A percentile compares a stretch with the other conserved stretches of the same genome.
These are phyloP conservation scores for Polyodon spathula DNA, from an alignment of 2,113 vertebrate species.

Conservation along the genomic window DNA sequence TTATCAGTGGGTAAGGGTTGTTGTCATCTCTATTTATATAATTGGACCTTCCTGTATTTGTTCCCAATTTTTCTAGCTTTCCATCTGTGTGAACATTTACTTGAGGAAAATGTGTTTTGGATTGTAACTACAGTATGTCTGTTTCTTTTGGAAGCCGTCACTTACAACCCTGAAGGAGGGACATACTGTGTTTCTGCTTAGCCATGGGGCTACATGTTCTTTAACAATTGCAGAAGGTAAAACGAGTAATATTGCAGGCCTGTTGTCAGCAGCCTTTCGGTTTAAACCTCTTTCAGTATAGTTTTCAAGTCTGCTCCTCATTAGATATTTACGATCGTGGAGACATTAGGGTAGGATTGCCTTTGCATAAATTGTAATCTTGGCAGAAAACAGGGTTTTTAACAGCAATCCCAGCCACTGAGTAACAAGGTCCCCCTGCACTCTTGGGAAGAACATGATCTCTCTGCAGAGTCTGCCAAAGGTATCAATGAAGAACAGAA, in stretches of 20 bases:
- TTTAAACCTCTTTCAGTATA: neutral
- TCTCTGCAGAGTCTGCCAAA: slow-evolving; percentile 15
- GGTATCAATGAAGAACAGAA: slow-evolving; percentile 2
- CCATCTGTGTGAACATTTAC: neutral
- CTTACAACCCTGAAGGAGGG: no score
- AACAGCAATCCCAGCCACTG: slow-evolving; percentile 29
- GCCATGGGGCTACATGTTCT: no score
- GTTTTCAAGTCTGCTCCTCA: neutral
- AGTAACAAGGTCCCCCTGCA: slow-evolving; percentile 25
- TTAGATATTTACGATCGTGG: neutral
- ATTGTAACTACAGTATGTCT: no score
- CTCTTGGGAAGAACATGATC: slow-evolving; percentile 29
- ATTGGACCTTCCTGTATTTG: neutral
- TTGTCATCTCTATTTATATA: neutral
- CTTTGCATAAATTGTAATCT: slow-evolving; percentile 23
- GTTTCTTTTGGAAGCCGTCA: no score
- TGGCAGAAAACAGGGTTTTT: slow-evolving; percentile 25
- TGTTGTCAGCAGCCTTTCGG: neutral
- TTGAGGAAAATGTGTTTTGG: no score
- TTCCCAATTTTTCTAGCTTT: neutral
- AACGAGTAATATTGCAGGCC: no score
- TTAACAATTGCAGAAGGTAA: no score
- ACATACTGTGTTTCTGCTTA: no score
- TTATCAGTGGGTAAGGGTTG: neutral
- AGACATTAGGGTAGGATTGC: slow-evolving; percentile 8